Evolutionary conservation across 2,113 vertebrate species (phyloP).

Genomic region (Misgurnus anguillicaudatus): DNA sequence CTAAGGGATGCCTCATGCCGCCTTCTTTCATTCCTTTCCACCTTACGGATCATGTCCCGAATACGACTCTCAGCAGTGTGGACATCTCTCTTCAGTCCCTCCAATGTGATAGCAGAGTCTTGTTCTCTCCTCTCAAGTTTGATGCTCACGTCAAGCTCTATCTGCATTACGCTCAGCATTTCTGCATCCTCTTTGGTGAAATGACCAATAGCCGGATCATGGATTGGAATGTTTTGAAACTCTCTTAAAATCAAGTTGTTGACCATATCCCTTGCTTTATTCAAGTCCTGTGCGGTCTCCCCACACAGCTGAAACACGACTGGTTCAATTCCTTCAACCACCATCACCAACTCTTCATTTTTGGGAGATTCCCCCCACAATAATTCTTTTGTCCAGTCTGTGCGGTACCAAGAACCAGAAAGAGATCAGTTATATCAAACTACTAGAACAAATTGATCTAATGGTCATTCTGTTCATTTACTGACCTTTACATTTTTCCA

Average conservation of each 20-base stretch:
- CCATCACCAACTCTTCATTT: conserved; percentile 32
- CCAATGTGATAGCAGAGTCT: conserved; percentile 71
- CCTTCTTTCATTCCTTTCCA: conserved; percentile 63
- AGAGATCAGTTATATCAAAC: not conserved
- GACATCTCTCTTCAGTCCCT: conserved; percentile 81
- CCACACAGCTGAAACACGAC: conserved; percentile 83
- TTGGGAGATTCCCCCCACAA: not conserved
- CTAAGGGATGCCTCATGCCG: conserved; percentile 66
- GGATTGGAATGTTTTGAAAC: conserved; percentile 61
- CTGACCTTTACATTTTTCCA: conserved; percentile 66
- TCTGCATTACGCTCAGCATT: conserved; percentile 73
- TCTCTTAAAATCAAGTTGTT: conserved; percentile 71
- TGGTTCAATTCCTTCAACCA: conserved; percentile 73
- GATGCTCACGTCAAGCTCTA: conserved; percentile 73
- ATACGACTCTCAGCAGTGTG: conserved; percentile 59
- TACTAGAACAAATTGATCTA: not conserved
- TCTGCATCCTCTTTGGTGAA: conserved; percentile 69
- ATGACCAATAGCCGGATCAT: conserved; percentile 68
- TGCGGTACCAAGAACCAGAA: no score
- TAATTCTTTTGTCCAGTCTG: not conserved
- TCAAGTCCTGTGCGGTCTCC: conserved; percentile 60
- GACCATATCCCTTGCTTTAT: conserved; percentile 64
- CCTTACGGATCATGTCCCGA: conserved; percentile 73
- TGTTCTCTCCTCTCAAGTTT: conserved; percentile 58
- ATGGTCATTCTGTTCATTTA: conserved; percentile 1